A percentile compares a stretch with the other conserved stretches of the same genome.
These are phyloP conservation scores for Microcebus griseorufus DNA, from an alignment of 2,113 vertebrate genomes.

Conservation along the genomic window DNA sequence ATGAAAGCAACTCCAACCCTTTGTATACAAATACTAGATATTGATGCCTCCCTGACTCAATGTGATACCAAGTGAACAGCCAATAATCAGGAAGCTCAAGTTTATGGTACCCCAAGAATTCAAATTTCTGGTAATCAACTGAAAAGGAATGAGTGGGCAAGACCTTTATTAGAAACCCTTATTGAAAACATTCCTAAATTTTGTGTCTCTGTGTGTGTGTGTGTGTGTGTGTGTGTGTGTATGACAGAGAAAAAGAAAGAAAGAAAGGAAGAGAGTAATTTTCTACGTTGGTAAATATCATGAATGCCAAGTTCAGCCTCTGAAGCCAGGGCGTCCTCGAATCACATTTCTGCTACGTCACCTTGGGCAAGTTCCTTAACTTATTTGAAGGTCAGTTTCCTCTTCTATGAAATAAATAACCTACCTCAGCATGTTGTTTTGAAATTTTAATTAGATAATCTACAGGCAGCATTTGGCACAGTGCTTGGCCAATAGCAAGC, in stretches of 20 bases:
- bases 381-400: slow-evolving; percentile 65
- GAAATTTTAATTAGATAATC: slow-evolving; percentile 42
- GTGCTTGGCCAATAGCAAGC: not conserved
- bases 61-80: not conserved
- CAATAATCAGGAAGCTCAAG: not conserved
- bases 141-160: not conserved
- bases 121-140: not conserved
- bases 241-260: not conserved
- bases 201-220: not conserved
- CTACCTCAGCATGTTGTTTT: not conserved
- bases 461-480: slow-evolving; percentile 18
- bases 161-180: not conserved
- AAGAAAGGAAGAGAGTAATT: not conserved
- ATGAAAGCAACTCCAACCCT: not conserved
- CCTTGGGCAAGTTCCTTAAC: slow-evolving; percentile 56
- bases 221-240: not conserved
- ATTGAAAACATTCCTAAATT: not conserved
- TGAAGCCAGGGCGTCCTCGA: not conserved
- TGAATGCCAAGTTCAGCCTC: not conserved
- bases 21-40: not conserved
- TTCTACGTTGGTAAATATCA: not conserved
- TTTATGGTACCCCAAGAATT: not conserved
- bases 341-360: slow-evolving; percentile 34
- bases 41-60: not conserved
- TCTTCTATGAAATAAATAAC: slow-evolving; percentile 62